Base-by-base conservation (phyloP, 2,113 vertebrate species). In the Ochotona curzoniae region DNA sequence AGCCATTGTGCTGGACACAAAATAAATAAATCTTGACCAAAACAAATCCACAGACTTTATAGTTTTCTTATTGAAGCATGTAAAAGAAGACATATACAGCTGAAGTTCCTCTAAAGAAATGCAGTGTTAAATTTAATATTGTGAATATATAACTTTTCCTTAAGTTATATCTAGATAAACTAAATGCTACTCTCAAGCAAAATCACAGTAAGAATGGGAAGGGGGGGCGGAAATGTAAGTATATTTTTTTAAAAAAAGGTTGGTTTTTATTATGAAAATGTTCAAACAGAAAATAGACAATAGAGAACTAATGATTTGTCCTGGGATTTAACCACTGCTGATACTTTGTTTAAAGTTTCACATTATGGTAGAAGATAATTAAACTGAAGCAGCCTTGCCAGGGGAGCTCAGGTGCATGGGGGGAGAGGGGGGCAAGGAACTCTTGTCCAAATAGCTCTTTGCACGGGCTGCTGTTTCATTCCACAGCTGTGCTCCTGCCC, bases 221-320 rank as follows among this genome's bases (percentile, higher is more conserved):
- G 82, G 18, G 18, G 17, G 17, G 82, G 18, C 5, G 17, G 17
- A 64, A 74, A 82, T 54, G 9, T 84, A 70, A 69, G 30, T 63
- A 61, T 54, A 44, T 20, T 44, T 44, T 4, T 4, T 4, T 38
- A 60, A 73, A 38, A 82, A 89, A 51, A 83, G 51, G 5, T 61
- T 18, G 38, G 35, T 61, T 30, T 23, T 60, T 57, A 76, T 75
- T 76, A 69, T 83, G 54, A 83, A 76, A 91, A 15, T 14, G 76
- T 93, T 35, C 63, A 93, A 89, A 83, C 32, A 51, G 80, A 47
- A 84, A 44, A 6, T 44, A 85, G n/a, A 79, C 32, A 75, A 78
- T 32, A n/a, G 66, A 64, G 70, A 93, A 66, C 21, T 35, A 60
- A 30, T 63, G 61, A 89, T 7, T 13, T 44, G 63, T 84, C 71